These are phyloP conservation scores for Ophion ellenae DNA, from an alignment of 2,888 invertebrate species.

Conservation along the genomic window DNA sequence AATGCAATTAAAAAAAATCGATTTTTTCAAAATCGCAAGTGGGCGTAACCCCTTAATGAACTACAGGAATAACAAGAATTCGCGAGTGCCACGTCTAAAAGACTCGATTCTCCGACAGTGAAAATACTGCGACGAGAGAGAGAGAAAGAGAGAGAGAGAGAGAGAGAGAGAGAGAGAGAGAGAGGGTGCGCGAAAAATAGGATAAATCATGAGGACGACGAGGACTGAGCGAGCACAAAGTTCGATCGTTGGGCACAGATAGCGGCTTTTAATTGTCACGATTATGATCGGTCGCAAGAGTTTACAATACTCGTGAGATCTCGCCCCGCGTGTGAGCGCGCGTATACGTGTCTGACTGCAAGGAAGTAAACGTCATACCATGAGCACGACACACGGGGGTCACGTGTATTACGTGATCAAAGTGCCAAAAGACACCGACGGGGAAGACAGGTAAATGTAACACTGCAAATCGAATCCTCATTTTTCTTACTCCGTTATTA, in stretches of 20 bases:
- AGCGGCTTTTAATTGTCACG: constrained; percentile 5
- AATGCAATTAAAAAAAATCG: too few relatives aligned
- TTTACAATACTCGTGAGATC: constrained; percentile 46
- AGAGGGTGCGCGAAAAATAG: background rate
- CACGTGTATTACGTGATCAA: constrained; percentile 89
- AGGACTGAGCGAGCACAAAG: constrained; percentile 26
- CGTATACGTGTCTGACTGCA: background rate
- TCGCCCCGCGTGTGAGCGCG: background rate
- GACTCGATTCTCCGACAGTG: background rate
- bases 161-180: background rate
- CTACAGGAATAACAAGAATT: background rate
- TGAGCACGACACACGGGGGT: constrained; percentile 87
- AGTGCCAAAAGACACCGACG: constrained; percentile 86
- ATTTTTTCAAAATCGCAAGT: too few relatives aligned
- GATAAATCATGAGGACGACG: constrained; percentile 22
- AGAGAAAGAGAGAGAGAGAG: background rate
- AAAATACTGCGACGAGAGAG: background rate
- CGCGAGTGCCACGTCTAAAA: background rate
- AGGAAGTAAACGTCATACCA: constrained; percentile 66
- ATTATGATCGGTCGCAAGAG: constrained; percentile 33
- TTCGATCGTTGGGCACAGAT: constrained; percentile 37
- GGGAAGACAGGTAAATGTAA: constrained; percentile 79
- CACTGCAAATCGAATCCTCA: background rate
- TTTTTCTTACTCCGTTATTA: background rate
- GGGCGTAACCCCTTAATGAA: too few relatives aligned